A percentile compares a stretch with the other conserved stretches of the same genome.
Conservation (phyloP, 2,888 invertebrate genomes). For the Eupithecia exiguata region DNA sequence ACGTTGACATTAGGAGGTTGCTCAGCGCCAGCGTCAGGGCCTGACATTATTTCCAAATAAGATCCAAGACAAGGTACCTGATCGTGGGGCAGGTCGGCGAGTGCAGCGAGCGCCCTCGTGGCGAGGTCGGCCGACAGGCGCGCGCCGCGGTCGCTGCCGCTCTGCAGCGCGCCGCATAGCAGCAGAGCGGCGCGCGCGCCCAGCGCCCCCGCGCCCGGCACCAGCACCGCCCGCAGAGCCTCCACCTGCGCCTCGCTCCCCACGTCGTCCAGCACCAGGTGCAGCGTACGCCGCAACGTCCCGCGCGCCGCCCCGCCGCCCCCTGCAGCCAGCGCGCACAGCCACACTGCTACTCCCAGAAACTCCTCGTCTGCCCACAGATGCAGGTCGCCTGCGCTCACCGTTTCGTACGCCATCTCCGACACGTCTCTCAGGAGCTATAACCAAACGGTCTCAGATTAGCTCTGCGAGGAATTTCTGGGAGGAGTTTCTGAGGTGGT, state of each 20-base stretch:
- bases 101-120: slow-evolving; percentile 14
- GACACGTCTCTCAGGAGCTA: slow-evolving; percentile 23
- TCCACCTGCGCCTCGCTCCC: slow-evolving; percentile 29
- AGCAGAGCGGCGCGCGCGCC: slow-evolving; percentile 20
- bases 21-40: no score
- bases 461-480: no score
- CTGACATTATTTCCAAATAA: no score
- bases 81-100: not conserved
- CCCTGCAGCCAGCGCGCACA: slow-evolving; percentile 29
- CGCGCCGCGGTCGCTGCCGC: slow-evolving; percentile 33
- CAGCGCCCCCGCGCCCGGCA: slow-evolving; percentile 28
- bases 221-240: slow-evolving; percentile 29
- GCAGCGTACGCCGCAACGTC: slow-evolving; percentile 30
- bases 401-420: slow-evolving; percentile 33
- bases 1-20: no score
- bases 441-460: not conserved
- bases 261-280: slow-evolving; percentile 21
- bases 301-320: slow-evolving; percentile 22
- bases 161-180: slow-evolving; percentile 34
- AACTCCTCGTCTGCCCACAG: slow-evolving; percentile 1
- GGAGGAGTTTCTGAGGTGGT: no score
- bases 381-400: slow-evolving; percentile 23
- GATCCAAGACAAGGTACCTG: no score
- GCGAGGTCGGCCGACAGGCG: slow-evolving; percentile 31
- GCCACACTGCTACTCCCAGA: not conserved